Evolutionary conservation across 2,113 vertebrate species (phyloP).

Genomic region (Charina bottae): DNA sequence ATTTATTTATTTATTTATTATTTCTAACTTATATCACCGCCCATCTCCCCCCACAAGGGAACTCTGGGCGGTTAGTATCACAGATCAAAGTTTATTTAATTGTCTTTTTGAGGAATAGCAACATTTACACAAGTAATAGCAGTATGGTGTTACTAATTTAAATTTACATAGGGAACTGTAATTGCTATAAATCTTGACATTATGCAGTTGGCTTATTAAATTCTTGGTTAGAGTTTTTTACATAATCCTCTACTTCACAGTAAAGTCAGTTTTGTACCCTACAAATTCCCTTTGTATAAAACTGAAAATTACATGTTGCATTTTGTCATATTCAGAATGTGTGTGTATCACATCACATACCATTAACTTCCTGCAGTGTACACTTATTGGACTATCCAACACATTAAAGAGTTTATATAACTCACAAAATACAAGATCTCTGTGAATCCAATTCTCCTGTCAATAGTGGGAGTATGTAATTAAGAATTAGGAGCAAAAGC

Average conservation of each 20-base stretch:
- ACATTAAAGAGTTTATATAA: slow-evolving; percentile 16
- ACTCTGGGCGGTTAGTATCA: background rate
- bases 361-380: background rate
- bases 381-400: slow-evolving; percentile 15
- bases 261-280: background rate
- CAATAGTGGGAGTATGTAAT: accelerated
- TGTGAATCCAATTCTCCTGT: background rate
- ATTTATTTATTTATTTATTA: too few species aligned
- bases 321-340: background rate
- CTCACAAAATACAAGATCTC: background rate
- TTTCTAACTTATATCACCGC: too few species aligned
- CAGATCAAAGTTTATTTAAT: background rate
- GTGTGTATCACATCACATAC: background rate
- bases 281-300: background rate
- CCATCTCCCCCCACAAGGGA: too few species aligned
- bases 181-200: background rate
- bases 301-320: background rate
- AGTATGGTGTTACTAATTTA: slow-evolving; percentile 3
- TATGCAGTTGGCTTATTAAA: background rate
- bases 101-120: background rate
- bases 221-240: background rate
- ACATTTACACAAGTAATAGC: slow-evolving; percentile 9
- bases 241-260: background rate
- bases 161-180: background rate
- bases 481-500: background rate